These are phyloP conservation scores for Carterocephalus palaemon DNA, from an alignment of 2,888 invertebrate genomes.

Conservation along the genomic window DNA sequence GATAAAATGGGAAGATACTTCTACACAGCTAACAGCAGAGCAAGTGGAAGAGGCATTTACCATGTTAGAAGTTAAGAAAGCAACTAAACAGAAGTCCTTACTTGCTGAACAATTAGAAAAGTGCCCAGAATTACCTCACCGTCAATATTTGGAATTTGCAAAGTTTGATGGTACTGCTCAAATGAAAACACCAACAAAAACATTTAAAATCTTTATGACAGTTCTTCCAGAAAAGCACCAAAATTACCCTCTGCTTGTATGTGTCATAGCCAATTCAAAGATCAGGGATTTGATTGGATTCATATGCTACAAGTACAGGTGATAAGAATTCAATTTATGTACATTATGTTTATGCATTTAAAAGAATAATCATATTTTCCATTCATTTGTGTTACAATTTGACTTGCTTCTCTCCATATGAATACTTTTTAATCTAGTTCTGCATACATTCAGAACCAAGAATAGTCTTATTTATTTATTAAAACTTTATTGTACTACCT, in stretches of 20 bases:
- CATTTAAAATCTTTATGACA: conserved; percentile 93
- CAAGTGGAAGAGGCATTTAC: conserved; percentile 81
- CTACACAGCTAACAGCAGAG: conserved; percentile 70
- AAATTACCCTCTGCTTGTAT: conserved; percentile 89
- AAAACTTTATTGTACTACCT: neutral
- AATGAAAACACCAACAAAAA: conserved; percentile 87
- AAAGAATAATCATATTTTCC: conserved; percentile 1
- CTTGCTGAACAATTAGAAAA: conserved; percentile 87
- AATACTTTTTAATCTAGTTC: too few relatives aligned
- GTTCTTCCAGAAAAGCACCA: conserved; percentile 90
- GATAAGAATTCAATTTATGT: neutral
- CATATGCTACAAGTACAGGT: conserved; percentile 91
- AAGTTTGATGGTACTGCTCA: conserved; percentile 95
- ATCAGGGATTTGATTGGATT: conserved; percentile 95
- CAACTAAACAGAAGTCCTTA: conserved; percentile 76
- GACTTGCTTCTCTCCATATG: too few relatives aligned
- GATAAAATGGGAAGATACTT: conserved; percentile 83
- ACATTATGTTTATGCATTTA: too few relatives aligned
- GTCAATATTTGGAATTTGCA: conserved; percentile 93
- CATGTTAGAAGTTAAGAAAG: conserved; percentile 57
- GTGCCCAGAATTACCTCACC: conserved; percentile 86
- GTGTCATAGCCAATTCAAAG: conserved; percentile 90
- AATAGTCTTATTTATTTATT: neutral
- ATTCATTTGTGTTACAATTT: neutral
- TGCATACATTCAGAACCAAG: too few relatives aligned